Conservation (phyloP, 2,797 vertebrate species). For the Erithacus rubecula region DNA sequence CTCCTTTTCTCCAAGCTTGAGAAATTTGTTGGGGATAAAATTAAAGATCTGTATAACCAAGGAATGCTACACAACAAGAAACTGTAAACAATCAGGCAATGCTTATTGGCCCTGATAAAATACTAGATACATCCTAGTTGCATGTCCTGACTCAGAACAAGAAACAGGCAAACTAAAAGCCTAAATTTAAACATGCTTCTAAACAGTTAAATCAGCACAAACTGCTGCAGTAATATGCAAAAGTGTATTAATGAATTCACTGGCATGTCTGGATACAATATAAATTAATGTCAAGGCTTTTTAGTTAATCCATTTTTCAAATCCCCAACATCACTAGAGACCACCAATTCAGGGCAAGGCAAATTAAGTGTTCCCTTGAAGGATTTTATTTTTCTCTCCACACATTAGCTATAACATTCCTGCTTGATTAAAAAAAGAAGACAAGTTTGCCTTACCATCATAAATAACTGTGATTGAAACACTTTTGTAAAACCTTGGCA, state of each 20-base stretch:
- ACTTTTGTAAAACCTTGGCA: not conserved
- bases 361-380: not conserved
- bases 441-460: not conserved
- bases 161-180: not conserved
- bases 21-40: not conserved
- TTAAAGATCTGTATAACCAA: not conserved
- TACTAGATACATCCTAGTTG: not conserved
- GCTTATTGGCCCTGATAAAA: not conserved
- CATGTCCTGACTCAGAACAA: not conserved
- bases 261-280: not conserved
- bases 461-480: not conserved
- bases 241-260: not conserved
- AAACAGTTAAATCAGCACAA: not conserved
- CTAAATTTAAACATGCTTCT: not conserved
- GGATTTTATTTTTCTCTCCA: not conserved
- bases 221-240: not conserved
- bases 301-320: slow-evolving; percentile 6
- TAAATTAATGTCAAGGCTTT: not conserved
- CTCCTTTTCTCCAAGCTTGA: not conserved
- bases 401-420: not conserved
- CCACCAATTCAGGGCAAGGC: not conserved
- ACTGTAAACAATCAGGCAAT: not conserved
- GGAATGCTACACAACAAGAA: not conserved
- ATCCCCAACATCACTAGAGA: not conserved
- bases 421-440: not conserved